These are phyloP conservation scores for Pachyuromys duprasi DNA, from an alignment of 2,797 vertebrate species.

Conservation along the genomic window DNA sequence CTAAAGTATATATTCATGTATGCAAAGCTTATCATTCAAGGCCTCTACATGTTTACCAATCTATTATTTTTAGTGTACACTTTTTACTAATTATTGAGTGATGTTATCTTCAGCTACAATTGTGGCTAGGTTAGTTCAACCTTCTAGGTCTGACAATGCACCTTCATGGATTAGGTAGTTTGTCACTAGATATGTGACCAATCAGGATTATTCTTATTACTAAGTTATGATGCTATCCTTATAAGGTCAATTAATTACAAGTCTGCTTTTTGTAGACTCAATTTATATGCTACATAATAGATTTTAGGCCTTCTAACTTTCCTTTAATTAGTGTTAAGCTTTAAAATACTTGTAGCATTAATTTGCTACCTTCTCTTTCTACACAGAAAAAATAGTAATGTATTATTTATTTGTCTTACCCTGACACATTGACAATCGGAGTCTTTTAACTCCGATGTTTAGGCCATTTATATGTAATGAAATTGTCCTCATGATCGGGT, in stretches of 20 bases:
- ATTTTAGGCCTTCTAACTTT: background rate
- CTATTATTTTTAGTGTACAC: background rate
- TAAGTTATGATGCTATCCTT: background rate
- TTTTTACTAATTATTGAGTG: background rate
- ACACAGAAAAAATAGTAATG: background rate
- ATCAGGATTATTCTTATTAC: background rate
- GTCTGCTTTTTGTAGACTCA: background rate
- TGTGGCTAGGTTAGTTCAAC: background rate
- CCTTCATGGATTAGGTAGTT: background rate
- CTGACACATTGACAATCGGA: background rate
- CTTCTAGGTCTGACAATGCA: background rate
- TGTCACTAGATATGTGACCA: background rate
- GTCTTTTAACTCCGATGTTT: background rate
- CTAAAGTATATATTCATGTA: background rate
- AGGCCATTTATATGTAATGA: background rate
- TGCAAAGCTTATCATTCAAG: background rate
- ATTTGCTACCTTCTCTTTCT: background rate
- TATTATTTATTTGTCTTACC: background rate
- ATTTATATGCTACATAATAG: background rate
- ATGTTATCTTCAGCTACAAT: background rate
- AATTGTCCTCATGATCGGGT: background rate
- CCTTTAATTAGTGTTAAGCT: slow-evolving; percentile 4
- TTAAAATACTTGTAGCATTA: background rate
- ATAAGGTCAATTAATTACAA: slow-evolving; percentile 17
- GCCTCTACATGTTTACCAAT: background rate